phyloP scores from a whole-genome alignment of 2,888 invertebrate genomes.

The Campaea margaritaria region DNA sequence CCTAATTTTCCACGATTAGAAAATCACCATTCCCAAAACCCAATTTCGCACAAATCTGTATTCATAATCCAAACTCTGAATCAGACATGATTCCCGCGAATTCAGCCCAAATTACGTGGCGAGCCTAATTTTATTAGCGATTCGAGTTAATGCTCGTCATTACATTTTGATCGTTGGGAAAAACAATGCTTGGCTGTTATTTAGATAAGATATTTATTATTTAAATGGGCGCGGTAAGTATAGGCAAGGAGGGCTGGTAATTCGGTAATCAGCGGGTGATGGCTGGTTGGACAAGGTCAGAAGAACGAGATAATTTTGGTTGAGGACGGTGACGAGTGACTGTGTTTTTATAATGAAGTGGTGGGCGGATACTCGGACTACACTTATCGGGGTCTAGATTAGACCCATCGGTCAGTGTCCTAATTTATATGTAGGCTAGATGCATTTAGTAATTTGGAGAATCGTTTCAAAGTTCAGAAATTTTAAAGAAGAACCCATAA shows the following conservation, averaged over 20 bases:
- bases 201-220: constrained; percentile 84
- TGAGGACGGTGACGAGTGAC: constrained; percentile 36
- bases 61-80: constrained; percentile 66
- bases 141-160: constrained; percentile 78
- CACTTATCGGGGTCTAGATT: constrained; percentile 3
- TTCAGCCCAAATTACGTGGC: constrained; percentile 78
- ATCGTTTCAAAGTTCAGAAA: too few species aligned
- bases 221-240: constrained; percentile 82
- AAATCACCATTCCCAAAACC: constrained; percentile 55
- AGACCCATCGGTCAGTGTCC: constrained; percentile 20
- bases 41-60: constrained; percentile 57
- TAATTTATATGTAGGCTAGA: constrained; percentile 11
- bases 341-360: constrained; percentile 17
- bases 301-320: constrained; percentile 68
- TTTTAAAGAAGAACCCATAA: too few species aligned
- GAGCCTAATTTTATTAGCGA: constrained; percentile 82
- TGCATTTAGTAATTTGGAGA: background rate
- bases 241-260: constrained; percentile 77
- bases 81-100: constrained; percentile 75
- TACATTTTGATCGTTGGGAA: constrained; percentile 66
- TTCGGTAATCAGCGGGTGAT: constrained; percentile 82
- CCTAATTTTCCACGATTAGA: constrained; percentile 37
- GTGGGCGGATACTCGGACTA: constrained; percentile 13
- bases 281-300: constrained; percentile 75
- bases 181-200: constrained; percentile 73